These are phyloP conservation scores for Zaprionus capensis DNA, from an alignment of 1,140 invertebrate species.

Conservation along the genomic window DNA sequence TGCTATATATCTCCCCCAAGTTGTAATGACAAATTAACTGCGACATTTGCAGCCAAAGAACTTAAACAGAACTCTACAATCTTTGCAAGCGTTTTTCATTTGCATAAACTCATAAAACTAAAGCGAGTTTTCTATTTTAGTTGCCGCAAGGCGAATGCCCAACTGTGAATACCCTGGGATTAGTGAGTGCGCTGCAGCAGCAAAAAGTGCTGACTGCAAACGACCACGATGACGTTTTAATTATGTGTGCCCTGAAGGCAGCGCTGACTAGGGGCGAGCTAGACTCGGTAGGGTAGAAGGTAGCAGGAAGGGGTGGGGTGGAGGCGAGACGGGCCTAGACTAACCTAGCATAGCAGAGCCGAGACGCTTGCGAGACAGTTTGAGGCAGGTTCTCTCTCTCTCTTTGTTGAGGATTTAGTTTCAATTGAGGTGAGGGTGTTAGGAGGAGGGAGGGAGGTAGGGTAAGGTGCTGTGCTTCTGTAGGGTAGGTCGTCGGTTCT, in stretches of 20 bases:
- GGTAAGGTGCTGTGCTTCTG: not conserved
- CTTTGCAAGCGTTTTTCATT: not conserved
- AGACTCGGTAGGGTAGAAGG: slow-evolving; percentile 14
- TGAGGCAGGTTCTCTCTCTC: not conserved
- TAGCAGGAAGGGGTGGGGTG: too few relatives aligned
- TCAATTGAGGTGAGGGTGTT: slow-evolving; percentile 28
- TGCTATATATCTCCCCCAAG: not conserved
- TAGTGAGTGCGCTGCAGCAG: slow-evolving; percentile 5
- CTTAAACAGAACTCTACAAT: not conserved
- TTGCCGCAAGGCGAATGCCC: too few relatives aligned
- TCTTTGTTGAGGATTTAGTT: slow-evolving; percentile 31
- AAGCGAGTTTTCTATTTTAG: not conserved
- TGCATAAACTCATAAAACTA: not conserved
- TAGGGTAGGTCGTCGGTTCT: slow-evolving; percentile 9
- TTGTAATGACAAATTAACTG: not conserved
- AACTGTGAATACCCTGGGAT: slow-evolving; percentile 28
- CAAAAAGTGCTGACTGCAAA: slow-evolving; percentile 73
- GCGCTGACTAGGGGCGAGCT: slow-evolving; percentile 22
- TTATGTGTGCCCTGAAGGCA: slow-evolving; percentile 73
- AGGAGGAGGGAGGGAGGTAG: not conserved
- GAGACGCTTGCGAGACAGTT: slow-evolving; percentile 75
- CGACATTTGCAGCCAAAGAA: not conserved
- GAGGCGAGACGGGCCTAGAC: not conserved
- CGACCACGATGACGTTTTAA: slow-evolving; percentile 75
- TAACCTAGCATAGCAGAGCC: slow-evolving; percentile 36